Conservation (phyloP, 2,113 vertebrate species). For the Ictalurus furcatus region DNA sequence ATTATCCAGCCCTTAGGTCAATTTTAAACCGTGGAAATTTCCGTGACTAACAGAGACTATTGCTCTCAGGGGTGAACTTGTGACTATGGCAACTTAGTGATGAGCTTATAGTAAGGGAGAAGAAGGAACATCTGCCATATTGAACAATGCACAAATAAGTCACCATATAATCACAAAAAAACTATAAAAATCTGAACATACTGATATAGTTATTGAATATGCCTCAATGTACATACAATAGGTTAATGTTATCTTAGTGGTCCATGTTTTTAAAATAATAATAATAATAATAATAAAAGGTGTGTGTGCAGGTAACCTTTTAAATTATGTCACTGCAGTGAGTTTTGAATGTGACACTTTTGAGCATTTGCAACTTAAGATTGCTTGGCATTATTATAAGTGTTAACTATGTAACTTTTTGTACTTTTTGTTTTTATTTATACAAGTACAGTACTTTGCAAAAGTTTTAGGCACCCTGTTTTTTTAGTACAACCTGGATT, state of each 20-base stretch:
- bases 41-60: not conserved
- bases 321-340: not conserved
- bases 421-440: not conserved
- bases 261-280: too few species aligned
- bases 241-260: not conserved
- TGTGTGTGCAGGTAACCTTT: too few species aligned
- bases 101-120: not conserved
- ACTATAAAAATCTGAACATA: not conserved
- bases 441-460: not conserved
- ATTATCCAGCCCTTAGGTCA: not conserved
- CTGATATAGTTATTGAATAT: not conserved
- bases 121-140: not conserved
- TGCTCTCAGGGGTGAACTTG: not conserved
- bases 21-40: slow-evolving; percentile 4
- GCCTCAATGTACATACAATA: not conserved
- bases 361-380: not conserved
- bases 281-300: too few species aligned
- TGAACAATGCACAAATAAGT: not conserved
- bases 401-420: not conserved
- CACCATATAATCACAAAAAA: not conserved
- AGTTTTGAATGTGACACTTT: not conserved
- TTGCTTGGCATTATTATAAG: not conserved
- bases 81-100: not conserved
- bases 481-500: too few species aligned
- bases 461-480: too few species aligned